Conservation (phyloP, 1,140 invertebrate genomes). For the Chironomus tepperi region DNA sequence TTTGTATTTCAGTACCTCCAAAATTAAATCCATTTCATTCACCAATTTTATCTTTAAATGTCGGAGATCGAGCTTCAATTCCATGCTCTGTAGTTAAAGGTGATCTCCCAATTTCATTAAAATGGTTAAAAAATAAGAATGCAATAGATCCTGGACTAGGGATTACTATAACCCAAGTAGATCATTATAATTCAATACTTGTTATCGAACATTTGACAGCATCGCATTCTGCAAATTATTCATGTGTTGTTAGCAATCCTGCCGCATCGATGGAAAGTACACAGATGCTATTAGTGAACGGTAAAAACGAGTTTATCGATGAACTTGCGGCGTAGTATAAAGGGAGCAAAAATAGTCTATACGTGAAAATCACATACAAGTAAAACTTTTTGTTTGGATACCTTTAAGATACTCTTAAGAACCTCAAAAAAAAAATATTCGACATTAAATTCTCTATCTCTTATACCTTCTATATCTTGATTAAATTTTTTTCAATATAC, state of each 20-base stretch:
- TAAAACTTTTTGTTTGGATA: neutral
- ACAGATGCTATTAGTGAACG: slow-evolving; percentile 68
- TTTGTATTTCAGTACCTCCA: slow-evolving; percentile 61
- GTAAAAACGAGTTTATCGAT: slow-evolving; percentile 45
- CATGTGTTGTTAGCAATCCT: slow-evolving; percentile 60
- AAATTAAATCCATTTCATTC: slow-evolving; percentile 70
- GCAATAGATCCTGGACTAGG: slow-evolving; percentile 52
- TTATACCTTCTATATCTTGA: neutral
- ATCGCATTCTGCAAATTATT: slow-evolving; percentile 68
- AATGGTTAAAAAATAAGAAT: slow-evolving; percentile 66
- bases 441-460: neutral
- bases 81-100: slow-evolving; percentile 71
- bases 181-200: slow-evolving; percentile 68
- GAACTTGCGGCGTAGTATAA: neutral
- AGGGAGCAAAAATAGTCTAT: neutral
- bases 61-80: slow-evolving; percentile 64
- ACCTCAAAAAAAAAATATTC: neutral
- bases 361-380: too few relatives aligned
- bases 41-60: slow-evolving; percentile 58
- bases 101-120: slow-evolving; percentile 63
- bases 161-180: slow-evolving; percentile 59
- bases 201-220: slow-evolving; percentile 68
- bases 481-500: slow-evolving; percentile 25
- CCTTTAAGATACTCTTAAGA: neutral
- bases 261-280: slow-evolving; percentile 64